A percentile compares a stretch with the other conserved stretches of the same genome.
These are phyloP conservation scores for Alloplasta piceator DNA, from an alignment of 2,888 invertebrate genomes.

Conservation along the genomic window DNA sequence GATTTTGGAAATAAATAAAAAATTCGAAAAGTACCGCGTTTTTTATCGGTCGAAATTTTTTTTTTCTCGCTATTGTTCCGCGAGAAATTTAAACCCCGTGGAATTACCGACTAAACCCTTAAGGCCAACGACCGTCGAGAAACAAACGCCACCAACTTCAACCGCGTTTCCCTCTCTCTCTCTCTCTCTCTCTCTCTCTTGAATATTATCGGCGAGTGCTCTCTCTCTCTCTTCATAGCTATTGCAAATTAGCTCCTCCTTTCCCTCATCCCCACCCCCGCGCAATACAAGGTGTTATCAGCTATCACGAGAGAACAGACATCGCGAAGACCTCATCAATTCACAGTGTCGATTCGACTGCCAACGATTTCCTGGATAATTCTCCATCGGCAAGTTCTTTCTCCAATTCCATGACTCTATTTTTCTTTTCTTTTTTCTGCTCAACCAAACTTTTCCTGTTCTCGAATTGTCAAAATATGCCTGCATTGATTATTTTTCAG, in stretches of 20 bases:
- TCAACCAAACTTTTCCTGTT: slow-evolving; percentile 15
- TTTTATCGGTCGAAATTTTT: too few species aligned
- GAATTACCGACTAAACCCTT: too few species aligned
- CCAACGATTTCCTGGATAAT: slow-evolving; percentile 62
- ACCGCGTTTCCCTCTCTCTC: slow-evolving; percentile 16
- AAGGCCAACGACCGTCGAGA: too few species aligned
- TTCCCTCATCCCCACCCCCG: neutral
- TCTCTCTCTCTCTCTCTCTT: slow-evolving; percentile 29
- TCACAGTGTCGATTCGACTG: slow-evolving; percentile 61
- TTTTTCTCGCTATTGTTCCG: too few species aligned
- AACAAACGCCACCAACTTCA: too few species aligned
- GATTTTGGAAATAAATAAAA: too few species aligned
- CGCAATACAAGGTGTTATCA: slow-evolving; percentile 49
- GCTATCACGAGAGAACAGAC: slow-evolving; percentile 48
- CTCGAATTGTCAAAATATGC: slow-evolving; percentile 1
- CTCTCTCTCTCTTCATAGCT: slow-evolving; percentile 20
- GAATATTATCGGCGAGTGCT: neutral
- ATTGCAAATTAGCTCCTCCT: too few species aligned
- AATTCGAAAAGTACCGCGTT: too few species aligned
- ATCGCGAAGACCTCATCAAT: slow-evolving; percentile 53
- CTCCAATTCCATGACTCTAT: slow-evolving; percentile 20
- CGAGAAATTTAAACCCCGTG: too few species aligned
- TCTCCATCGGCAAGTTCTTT: slow-evolving; percentile 63
- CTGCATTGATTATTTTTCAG: slow-evolving; percentile 4
- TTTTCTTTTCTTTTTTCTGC: slow-evolving; percentile 14